Conservation (phyloP, 2,888 invertebrate genomes). For the Ptychoptera contaminata region DNA sequence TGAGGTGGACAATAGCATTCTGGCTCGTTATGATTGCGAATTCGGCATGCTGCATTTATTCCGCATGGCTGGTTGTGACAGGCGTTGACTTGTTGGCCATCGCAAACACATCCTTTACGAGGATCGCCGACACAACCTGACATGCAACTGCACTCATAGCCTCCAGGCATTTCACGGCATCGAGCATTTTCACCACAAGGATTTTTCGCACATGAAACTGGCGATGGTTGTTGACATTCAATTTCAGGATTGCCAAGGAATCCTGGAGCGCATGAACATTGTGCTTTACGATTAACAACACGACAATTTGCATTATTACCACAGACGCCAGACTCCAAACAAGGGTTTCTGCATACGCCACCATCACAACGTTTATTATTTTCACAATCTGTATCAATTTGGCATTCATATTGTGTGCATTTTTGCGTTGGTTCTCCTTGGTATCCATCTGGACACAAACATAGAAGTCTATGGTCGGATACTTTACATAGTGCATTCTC, state of each 20-base stretch:
- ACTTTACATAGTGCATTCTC: constrained; percentile 64
- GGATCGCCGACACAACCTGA: constrained; percentile 71
- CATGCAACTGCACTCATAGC: constrained; percentile 67
- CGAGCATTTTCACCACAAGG: constrained; percentile 74
- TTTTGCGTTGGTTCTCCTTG: constrained; percentile 64
- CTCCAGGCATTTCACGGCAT: constrained; percentile 61
- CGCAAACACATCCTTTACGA: constrained; percentile 63
- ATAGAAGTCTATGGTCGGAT: constrained; percentile 66
- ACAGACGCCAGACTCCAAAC: constrained; percentile 57
- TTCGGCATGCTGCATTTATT: constrained; percentile 63
- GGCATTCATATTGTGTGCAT: constrained; percentile 64
- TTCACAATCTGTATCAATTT: constrained; percentile 59
- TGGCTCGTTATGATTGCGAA: constrained; percentile 45
- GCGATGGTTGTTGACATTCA: constrained; percentile 51
- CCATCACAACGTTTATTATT: constrained; percentile 57
- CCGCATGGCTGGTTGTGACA: constrained; percentile 70
- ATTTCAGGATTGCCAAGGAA: constrained; percentile 53
- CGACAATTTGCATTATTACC: constrained; percentile 75
- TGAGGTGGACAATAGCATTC: constrained; percentile 74
- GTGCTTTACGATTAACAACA: constrained; percentile 55
- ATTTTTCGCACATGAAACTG: constrained; percentile 59
- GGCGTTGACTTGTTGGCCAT: constrained; percentile 45
- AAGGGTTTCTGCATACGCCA: constrained; percentile 69
- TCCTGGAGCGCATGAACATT: constrained; percentile 61
- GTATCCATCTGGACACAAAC: constrained; percentile 74